Percentiles rank a stretch among this genome's conserved stretches.
phyloP scores from a whole-genome alignment of 2,888 invertebrate genomes.

The Catonia carolina region DNA sequence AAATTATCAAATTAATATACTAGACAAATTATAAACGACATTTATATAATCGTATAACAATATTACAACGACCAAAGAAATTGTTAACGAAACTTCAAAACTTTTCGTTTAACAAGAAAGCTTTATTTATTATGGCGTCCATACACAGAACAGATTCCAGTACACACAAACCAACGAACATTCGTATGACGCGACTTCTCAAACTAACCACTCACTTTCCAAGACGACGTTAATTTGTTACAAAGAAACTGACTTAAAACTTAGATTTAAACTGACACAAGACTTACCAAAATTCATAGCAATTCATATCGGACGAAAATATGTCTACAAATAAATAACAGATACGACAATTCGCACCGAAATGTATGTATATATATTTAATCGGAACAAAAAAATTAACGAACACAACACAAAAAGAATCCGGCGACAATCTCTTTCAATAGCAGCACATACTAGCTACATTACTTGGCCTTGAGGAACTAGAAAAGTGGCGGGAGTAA shows the following conservation, averaged over 20 bases:
- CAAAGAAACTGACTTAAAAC: slow-evolving; percentile 5
- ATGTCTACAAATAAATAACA: neutral
- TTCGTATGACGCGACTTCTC: neutral
- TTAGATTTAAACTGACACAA: too few species aligned
- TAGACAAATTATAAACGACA: too few species aligned
- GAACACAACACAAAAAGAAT: neutral
- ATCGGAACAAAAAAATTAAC: too few species aligned
- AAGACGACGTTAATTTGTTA: slow-evolving; percentile 5
- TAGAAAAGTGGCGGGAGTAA: slow-evolving; percentile 19
- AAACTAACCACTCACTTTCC: slow-evolving; percentile 5
- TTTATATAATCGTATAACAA: too few species aligned
- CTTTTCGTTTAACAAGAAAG: too few species aligned
- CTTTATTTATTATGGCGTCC: too few species aligned
- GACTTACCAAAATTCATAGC: too few species aligned
- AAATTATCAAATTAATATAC: too few species aligned
- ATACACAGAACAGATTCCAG: too few species aligned
- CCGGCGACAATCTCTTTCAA: neutral
- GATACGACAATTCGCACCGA: neutral
- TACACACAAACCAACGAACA: too few species aligned
- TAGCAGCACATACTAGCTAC: neutral
- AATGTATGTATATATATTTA: neutral
- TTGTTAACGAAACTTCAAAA: too few species aligned
- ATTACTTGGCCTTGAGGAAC: slow-evolving; percentile 26
- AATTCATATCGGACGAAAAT: neutral
- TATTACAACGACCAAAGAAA: too few species aligned